These are phyloP conservation scores for Neosalanx taihuensis DNA, from an alignment of 2,797 vertebrate genomes.

Conservation along the genomic window DNA sequence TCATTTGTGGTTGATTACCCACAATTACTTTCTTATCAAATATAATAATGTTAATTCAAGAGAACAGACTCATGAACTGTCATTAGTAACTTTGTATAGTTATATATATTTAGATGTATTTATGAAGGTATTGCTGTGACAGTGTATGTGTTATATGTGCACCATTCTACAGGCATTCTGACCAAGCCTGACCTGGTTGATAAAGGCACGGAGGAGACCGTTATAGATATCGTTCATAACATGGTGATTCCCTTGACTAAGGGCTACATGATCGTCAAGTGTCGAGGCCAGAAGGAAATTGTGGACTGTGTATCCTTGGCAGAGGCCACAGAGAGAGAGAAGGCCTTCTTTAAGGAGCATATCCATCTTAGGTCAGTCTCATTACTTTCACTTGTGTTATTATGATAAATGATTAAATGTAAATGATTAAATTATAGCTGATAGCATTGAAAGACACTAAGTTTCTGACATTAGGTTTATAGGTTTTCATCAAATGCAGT, in stretches of 20 bases:
- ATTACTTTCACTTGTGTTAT: too few species aligned
- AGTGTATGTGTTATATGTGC: neutral
- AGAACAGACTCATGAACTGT: neutral
- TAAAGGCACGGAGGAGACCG: constrained; percentile 75
- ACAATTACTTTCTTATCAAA: too few species aligned
- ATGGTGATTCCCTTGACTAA: constrained; percentile 76
- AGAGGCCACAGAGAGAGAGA: constrained; percentile 75
- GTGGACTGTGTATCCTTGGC: constrained; percentile 66
- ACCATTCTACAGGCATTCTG: constrained; percentile 76
- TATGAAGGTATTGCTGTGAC: neutral
- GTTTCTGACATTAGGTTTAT: neutral
- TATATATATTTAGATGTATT: neutral
- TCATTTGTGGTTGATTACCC: too few species aligned
- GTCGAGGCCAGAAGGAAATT: constrained; percentile 87
- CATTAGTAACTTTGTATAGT: neutral
- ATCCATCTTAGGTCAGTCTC: constrained; percentile 6
- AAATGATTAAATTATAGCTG: too few species aligned
- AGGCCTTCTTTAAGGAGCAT: constrained; percentile 71
- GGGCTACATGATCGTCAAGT: constrained; percentile 90
- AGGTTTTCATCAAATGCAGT: neutral
- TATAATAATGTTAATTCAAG: neutral
- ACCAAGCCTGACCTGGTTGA: constrained; percentile 91
- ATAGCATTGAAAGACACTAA: too few species aligned
- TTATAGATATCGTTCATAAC: constrained; percentile 78
- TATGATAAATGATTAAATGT: too few species aligned